Evolutionary conservation across 2,797 vertebrate species (phyloP).

Genomic region (Paratrypauchen microcephalus): DNA sequence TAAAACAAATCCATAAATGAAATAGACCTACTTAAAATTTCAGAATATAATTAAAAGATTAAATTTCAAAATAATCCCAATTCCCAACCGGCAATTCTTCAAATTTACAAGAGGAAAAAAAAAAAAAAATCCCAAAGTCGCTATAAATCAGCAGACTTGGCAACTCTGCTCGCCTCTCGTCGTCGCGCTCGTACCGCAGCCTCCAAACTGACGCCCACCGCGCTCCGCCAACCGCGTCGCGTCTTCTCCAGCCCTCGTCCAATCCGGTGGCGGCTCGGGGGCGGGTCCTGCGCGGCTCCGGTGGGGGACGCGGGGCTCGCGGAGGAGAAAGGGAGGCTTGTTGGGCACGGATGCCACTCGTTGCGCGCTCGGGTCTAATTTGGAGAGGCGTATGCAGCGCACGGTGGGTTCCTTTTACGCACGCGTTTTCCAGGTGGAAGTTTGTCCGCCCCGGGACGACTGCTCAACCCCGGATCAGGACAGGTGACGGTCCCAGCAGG

Average conservation of each 20-base stretch:
- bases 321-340: slow-evolving; percentile 70
- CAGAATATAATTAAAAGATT: no score
- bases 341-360: slow-evolving; percentile 76
- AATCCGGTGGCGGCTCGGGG: slow-evolving; percentile 56
- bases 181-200: slow-evolving; percentile 23
- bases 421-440: slow-evolving; percentile 74
- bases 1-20: no score
- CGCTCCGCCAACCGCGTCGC: slow-evolving; percentile 52
- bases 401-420: slow-evolving; percentile 53
- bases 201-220: slow-evolving; percentile 50
- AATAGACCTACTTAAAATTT: no score
- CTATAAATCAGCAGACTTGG: no score
- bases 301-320: slow-evolving; percentile 64
- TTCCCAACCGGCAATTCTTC: no score
- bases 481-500: slow-evolving; percentile 76
- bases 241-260: slow-evolving; percentile 33
- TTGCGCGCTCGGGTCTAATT: slow-evolving; percentile 74
- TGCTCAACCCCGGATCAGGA: slow-evolving; percentile 73
- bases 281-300: slow-evolving; percentile 57
- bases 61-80: no score
- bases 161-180: no score
- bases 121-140: no score
- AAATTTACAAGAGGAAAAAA: no score
- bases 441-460: slow-evolving; percentile 71
- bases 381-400: slow-evolving; percentile 77